Percentiles rank a stretch among this genome's conserved stretches.
Evolutionary conservation across 2,888 invertebrate species (phyloP).

Genomic region (Microplitis deprimator): DNA sequence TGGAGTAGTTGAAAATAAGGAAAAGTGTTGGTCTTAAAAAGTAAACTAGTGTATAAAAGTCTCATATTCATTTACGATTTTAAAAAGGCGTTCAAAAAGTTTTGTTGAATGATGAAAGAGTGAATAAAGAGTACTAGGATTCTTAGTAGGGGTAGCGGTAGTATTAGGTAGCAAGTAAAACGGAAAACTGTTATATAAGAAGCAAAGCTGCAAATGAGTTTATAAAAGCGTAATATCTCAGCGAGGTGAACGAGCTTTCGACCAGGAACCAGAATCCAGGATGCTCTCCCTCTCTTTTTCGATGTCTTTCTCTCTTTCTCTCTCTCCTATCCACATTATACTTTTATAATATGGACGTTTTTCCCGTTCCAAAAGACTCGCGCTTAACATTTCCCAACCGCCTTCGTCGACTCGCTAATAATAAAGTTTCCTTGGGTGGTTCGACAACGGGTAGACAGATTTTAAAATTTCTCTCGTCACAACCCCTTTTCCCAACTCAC

Average conservation of each 20-base stretch:
- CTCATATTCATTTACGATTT: conserved; percentile 3
- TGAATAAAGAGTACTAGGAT: not conserved
- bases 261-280: conserved; percentile 29
- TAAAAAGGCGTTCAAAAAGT: conserved; percentile 42
- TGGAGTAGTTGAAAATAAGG: not conserved
- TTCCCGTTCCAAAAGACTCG: conserved; percentile 21
- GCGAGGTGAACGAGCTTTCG: conserved; percentile 49
- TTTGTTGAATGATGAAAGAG: conserved; percentile 38
- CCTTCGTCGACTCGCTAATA: conserved; percentile 61
- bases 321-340: conserved; percentile 25
- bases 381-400: conserved; percentile 33
- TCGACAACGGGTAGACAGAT: conserved; percentile 72
- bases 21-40: not conserved
- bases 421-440: conserved; percentile 71
- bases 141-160: conserved; percentile 22
- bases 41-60: not conserved
- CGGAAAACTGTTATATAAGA: conserved; percentile 1
- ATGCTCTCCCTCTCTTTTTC: conserved; percentile 1
- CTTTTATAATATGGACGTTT: conserved; percentile 33
- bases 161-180: conserved; percentile 29
- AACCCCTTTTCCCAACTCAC: conserved; percentile 44
- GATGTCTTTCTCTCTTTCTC: not conserved
- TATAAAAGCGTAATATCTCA: conserved; percentile 70
- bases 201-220: conserved; percentile 70
- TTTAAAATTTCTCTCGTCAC: conserved; percentile 71